Base-by-base conservation (phyloP, 2,797 vertebrate genomes). In the Phalloptychus januarius region DNA sequence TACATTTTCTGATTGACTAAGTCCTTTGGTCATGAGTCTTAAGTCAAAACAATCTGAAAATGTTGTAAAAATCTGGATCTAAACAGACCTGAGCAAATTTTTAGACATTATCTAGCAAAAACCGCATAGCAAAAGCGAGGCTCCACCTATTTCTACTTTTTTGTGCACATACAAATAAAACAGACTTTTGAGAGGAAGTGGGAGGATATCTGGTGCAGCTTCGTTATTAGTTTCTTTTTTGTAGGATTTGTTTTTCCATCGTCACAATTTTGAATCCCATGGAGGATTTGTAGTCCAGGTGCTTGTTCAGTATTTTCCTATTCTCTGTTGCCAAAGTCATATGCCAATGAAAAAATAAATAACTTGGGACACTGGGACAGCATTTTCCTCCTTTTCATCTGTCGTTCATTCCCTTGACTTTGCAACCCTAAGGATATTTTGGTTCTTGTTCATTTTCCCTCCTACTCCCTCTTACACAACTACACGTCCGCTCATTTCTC, bases 401-500 rank as follows among this genome's bases (percentile, higher is more conserved):
- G 61, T n/a, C 28, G 71, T 79, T 74, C 71, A 54, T 79, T 69
- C n/a, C 4, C 5, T 76, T 82, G 74, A 75, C 75, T 76, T 83
- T 86, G 72, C 54, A 82, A 78, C 79, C 79, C 50, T 50, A 76
- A 56, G n/a, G 65, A 61, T 61, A 63, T 76, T 83, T 75, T 56
- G 4, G 72, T 85, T 70, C 74, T 83, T 80, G 63, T 67, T 4
- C 20, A 67, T 58, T 50, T 74, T 25, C 38, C 13, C 36, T 79
- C 75, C 77, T 25, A 46, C 18, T 74, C 70, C 67, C 45, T 63
- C 74, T 86, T 81, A 79, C 77, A 78, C 76, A 81, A 82, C 72
- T 23, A 72, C 80, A 86, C 80, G 81, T 82, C 72, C 67, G 67
- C 46, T 81, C 80, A 56, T 82, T 73, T 83, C 80, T 85, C 76